phyloP scores from a whole-genome alignment of 2,113 vertebrate species.

The Okapia johnstoni region DNA sequence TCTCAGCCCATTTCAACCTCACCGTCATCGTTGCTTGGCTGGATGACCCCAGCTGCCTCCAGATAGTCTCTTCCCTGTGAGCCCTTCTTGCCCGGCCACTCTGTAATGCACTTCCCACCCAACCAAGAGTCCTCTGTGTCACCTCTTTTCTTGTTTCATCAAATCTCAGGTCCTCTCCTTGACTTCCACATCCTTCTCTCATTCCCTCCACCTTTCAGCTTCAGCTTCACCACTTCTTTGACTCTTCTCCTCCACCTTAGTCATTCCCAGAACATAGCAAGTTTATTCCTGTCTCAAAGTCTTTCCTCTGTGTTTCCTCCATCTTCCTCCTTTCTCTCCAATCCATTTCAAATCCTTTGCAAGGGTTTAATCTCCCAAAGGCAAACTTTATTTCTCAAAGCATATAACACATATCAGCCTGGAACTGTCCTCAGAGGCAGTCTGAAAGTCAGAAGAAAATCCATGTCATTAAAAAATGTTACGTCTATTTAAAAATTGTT shows the following conservation, averaged over 20 bases:
- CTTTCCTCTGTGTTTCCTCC: background rate
- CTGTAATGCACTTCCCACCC: background rate
- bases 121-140: background rate
- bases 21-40: background rate
- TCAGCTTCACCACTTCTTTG: background rate
- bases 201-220: background rate
- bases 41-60: background rate
- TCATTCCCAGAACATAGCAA: background rate
- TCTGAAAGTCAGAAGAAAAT: constrained; percentile 26
- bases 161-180: background rate
- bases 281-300: background rate
- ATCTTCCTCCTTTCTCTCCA: background rate
- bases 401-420: background rate
- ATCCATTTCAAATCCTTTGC: background rate
- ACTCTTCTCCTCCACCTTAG: background rate
- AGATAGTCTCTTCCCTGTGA: background rate
- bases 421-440: background rate
- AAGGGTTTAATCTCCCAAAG: background rate
- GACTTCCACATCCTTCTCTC: background rate
- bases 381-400: constrained; percentile 5
- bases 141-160: background rate
- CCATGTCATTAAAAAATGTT: background rate
- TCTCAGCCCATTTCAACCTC: background rate
- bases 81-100: accelerated
- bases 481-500: background rate